Evolutionary conservation across 1,140 invertebrate species (phyloP).

Genomic region (Brachionus plicatilis): DNA sequence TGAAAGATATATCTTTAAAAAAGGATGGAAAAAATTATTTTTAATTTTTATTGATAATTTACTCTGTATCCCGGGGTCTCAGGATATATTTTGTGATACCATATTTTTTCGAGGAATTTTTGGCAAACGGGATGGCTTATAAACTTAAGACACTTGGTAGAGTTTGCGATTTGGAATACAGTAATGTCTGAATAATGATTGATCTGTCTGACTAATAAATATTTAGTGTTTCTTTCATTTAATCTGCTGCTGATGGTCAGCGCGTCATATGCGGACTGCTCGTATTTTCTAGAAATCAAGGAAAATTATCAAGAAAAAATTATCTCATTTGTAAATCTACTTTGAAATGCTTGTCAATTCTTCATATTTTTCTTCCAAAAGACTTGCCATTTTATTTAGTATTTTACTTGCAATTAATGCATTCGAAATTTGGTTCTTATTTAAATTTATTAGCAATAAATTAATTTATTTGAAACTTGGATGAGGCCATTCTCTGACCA

Average conservation of each 20-base stretch:
- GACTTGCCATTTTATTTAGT: background rate
- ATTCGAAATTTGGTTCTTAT: background rate
- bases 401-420: slow-evolving; percentile 6
- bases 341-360: background rate
- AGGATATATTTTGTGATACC: slow-evolving; percentile 36
- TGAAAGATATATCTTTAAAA: background rate
- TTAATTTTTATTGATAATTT: background rate
- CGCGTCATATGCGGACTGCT: background rate
- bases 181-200: background rate
- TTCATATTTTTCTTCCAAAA: background rate
- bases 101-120: slow-evolving; percentile 29
- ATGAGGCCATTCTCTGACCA: too few relatives aligned
- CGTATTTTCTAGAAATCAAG: background rate
- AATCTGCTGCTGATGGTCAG: background rate
- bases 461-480: too few relatives aligned
- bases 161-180: slow-evolving; percentile 2
- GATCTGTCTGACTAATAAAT: background rate
- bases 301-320: background rate
- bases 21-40: background rate
- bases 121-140: slow-evolving; percentile 31
- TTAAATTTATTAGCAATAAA: too few relatives aligned
- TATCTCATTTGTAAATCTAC: background rate
- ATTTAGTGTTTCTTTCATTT: background rate
- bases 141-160: background rate
- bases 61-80: background rate